These are phyloP conservation scores for Phymastichus coffea DNA, from an alignment of 1,140 invertebrate species.

Conservation along the genomic window DNA sequence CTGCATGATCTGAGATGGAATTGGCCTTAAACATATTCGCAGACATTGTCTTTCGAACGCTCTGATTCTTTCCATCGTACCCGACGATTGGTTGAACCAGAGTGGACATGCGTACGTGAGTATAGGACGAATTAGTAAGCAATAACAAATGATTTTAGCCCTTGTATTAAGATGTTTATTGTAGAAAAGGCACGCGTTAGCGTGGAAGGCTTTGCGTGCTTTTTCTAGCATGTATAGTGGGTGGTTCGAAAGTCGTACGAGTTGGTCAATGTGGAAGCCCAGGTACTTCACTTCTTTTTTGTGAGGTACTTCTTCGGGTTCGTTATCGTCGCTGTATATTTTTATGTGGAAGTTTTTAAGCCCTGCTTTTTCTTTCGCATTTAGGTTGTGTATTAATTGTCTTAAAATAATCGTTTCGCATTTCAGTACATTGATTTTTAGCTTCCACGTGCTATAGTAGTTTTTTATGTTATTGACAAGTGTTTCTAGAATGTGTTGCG, in stretches of 20 bases:
- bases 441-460: slow-evolving; percentile 26
- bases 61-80: slow-evolving; percentile 21
- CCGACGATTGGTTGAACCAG: slow-evolving; percentile 26
- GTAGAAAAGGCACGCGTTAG: slow-evolving; percentile 11
- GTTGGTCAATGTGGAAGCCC: slow-evolving; percentile 26
- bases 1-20: no score
- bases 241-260: slow-evolving; percentile 4
- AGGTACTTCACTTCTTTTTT: slow-evolving; percentile 19
- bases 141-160: slow-evolving; percentile 29
- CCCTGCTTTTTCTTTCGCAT: slow-evolving; percentile 4
- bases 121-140: slow-evolving; percentile 17
- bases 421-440: slow-evolving; percentile 28
- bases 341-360: slow-evolving; percentile 22
- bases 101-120: slow-evolving; percentile 20
- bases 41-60: slow-evolving; percentile 18
- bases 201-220: slow-evolving; percentile 17
- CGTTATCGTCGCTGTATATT: background rate
- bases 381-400: background rate
- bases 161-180: slow-evolving; percentile 16
- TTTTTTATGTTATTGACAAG: slow-evolving; percentile 14
- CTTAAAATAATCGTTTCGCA: slow-evolving; percentile 32
- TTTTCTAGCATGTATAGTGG: slow-evolving; percentile 18
- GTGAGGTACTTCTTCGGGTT: background rate
- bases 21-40: slow-evolving; percentile 18
- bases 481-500: background rate